phyloP scores from a whole-genome alignment of 2,888 invertebrate genomes.

The Pseudolycoriella hygida region DNA sequence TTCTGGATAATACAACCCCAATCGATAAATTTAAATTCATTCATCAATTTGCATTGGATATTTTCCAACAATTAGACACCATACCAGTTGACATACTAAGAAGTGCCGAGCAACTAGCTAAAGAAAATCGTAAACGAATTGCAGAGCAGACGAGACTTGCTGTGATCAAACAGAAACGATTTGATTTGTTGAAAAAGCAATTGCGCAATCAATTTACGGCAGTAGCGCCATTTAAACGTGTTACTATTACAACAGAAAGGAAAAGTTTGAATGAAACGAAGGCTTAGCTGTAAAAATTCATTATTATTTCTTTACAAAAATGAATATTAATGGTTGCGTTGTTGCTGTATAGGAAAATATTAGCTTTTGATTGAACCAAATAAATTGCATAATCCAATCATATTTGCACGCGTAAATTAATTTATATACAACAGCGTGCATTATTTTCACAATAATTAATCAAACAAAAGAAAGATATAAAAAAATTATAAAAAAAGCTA shows the following conservation, averaged over 20 bases:
- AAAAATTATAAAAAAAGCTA: no score
- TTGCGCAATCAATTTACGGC: slow-evolving; percentile 1
- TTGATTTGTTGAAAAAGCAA: background rate
- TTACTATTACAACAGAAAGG: background rate
- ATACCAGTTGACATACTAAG: background rate
- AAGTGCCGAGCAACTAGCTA: background rate
- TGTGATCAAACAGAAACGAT: background rate
- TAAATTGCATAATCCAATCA: no score
- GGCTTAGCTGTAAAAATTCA: no score
- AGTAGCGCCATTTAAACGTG: background rate
- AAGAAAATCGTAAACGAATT: background rate
- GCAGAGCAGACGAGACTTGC: background rate
- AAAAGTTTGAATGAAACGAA: no score
- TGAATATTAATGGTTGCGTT: no score
- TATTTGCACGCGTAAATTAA: no score
- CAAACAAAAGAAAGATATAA: no score
- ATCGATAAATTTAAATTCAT: slow-evolving; percentile 6
- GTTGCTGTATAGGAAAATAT: no score
- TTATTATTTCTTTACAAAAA: no score
- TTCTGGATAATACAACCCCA: background rate
- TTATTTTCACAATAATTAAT: no score
- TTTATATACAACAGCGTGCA: no score
- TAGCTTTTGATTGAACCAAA: no score
- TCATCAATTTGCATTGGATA: slow-evolving; percentile 3
- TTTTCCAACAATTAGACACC: background rate